Evolutionary conservation across 2,888 invertebrate species (phyloP).

Genomic region (Diarsia mendica): DNA sequence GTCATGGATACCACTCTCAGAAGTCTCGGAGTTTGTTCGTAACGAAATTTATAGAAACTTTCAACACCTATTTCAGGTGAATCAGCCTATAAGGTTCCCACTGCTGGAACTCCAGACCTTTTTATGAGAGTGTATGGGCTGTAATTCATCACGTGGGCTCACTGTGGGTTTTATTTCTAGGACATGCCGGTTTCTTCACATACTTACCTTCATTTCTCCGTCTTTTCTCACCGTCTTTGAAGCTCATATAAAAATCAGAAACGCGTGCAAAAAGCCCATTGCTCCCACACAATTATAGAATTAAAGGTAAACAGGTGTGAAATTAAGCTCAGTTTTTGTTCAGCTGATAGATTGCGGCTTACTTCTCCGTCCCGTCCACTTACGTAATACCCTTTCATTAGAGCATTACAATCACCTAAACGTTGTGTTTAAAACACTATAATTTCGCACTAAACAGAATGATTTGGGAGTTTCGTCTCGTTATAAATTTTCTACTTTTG

Average conservation of each 20-base stretch:
- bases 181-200: too few relatives aligned
- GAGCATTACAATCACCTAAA: slow-evolving; percentile 86
- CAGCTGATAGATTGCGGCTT: slow-evolving; percentile 86
- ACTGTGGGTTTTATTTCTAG: too few relatives aligned
- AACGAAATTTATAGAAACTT: slow-evolving; percentile 2
- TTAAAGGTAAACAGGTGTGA: slow-evolving; percentile 90
- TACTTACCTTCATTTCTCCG: too few relatives aligned
- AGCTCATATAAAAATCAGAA: slow-evolving; percentile 61
- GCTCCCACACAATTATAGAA: slow-evolving; percentile 85
- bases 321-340: slow-evolving; percentile 88
- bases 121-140: too few relatives aligned
- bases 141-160: too few relatives aligned
- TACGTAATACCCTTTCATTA: slow-evolving; percentile 85
- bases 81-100: too few relatives aligned
- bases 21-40: neutral
- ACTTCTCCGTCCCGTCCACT: slow-evolving; percentile 82
- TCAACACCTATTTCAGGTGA: too few relatives aligned
- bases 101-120: too few relatives aligned
- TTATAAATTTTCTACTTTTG: slow-evolving; percentile 89
- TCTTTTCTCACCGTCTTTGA: neutral
- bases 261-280: slow-evolving; percentile 83
- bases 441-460: slow-evolving; percentile 89
- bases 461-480: slow-evolving; percentile 87
- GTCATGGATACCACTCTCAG: neutral
- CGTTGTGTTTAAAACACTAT: slow-evolving; percentile 87